These are phyloP conservation scores for Rhyzopertha dominica DNA, from an alignment of 1,140 invertebrate genomes.

Conservation along the genomic window DNA sequence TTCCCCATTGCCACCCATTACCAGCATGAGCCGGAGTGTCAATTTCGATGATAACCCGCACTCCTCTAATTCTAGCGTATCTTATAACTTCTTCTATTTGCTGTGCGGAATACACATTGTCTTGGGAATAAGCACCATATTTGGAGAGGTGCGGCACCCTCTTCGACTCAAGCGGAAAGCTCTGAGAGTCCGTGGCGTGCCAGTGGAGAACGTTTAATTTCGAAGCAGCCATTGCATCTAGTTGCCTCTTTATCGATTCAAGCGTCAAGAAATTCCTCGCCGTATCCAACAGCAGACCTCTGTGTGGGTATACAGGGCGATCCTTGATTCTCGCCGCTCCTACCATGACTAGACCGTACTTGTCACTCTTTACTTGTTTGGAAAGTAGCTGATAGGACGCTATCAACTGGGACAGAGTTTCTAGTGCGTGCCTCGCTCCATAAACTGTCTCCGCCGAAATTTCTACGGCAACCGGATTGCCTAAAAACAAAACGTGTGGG, in stretches of 20 bases:
- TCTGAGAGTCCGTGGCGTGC: slow-evolving; percentile 81
- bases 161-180: slow-evolving; percentile 72
- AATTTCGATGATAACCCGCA: slow-evolving; percentile 75
- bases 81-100: slow-evolving; percentile 65
- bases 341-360: slow-evolving; percentile 46
- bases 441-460: slow-evolving; percentile 63
- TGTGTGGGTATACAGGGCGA: slow-evolving; percentile 62
- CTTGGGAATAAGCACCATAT: slow-evolving; percentile 63
- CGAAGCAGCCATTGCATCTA: slow-evolving; percentile 75
- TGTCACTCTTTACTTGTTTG: slow-evolving; percentile 9
- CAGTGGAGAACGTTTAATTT: slow-evolving; percentile 85
- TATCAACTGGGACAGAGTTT: slow-evolving; percentile 68
- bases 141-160: slow-evolving; percentile 69
- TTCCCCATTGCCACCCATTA: slow-evolving; percentile 76
- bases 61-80: slow-evolving; percentile 67
- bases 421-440: slow-evolving; percentile 69
- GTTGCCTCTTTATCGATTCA: slow-evolving; percentile 57
- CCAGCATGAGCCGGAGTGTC: slow-evolving; percentile 82
- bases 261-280: slow-evolving; percentile 70
- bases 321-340: slow-evolving; percentile 55
- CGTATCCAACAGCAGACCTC: slow-evolving; percentile 71
- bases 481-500: slow-evolving; percentile 39
- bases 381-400: slow-evolving; percentile 37
- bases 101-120: slow-evolving; percentile 63
- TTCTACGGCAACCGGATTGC: slow-evolving; percentile 49